A percentile compares a stretch with the other conserved stretches of the same genome.
Evolutionary conservation across 2,888 invertebrate genomes (phyloP).

Genomic region (Brachynemurus nebulosus): DNA sequence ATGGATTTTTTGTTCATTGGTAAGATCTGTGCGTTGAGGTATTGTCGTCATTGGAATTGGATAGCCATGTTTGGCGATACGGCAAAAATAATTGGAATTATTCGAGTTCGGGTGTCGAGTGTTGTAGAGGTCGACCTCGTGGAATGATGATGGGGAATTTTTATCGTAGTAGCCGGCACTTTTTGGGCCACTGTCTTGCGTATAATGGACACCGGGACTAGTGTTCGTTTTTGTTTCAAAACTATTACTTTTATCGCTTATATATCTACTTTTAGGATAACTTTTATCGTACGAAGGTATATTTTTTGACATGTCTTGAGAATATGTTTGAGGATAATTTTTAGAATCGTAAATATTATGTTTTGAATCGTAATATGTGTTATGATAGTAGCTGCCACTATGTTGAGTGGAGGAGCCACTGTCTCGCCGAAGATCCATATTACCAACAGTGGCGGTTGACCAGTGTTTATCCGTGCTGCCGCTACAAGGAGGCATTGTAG

Average conservation of each 20-base stretch:
- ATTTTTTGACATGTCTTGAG: not conserved
- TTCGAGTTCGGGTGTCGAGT: not conserved
- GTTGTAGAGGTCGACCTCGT: not conserved
- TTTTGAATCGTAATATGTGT: constrained; percentile 1
- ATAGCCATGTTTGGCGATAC: constrained; percentile 9
- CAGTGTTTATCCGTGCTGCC: constrained; percentile 7
- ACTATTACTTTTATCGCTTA: not conserved
- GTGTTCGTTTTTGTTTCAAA: constrained; percentile 2
- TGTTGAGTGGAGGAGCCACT: constrained; percentile 68
- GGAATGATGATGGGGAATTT: constrained; percentile 2
- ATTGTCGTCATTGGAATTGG: constrained; percentile 4
- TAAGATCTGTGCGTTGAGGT: not conserved
- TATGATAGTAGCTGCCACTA: constrained; percentile 31
- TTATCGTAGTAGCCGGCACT: constrained; percentile 2
- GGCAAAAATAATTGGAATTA: constrained; percentile 5
- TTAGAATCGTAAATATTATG: constrained; percentile 4
- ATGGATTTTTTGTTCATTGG: not conserved
- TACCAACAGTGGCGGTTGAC: constrained; percentile 18
- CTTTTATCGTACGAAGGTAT: not conserved
- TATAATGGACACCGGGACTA: not conserved
- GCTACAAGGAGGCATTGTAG: not conserved
- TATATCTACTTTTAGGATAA: not conserved
- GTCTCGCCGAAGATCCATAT: constrained; percentile 38
- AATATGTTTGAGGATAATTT: constrained; percentile 1
- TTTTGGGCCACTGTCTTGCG: not conserved